These are phyloP conservation scores for rat (Rattus norvegicus) DNA, from an alignment of 2,113 vertebrate genomes.

Conservation along the genomic window DNA sequence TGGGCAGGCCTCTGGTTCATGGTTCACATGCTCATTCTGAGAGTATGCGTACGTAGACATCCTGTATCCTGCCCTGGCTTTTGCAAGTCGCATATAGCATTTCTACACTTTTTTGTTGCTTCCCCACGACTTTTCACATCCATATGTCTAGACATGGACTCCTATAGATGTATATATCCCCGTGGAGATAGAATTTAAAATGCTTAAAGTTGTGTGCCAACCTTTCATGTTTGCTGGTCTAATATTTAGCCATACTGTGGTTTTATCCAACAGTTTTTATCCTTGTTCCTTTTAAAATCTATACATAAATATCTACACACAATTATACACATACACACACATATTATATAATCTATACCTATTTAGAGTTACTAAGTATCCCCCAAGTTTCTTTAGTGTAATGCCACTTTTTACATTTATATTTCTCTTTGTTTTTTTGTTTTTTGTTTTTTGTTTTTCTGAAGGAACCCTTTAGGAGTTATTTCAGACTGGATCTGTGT, in stretches of 20 bases:
- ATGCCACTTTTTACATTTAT: neutral
- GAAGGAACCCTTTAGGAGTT: conserved; percentile 12
- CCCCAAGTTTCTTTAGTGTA: neutral
- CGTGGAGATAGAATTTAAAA: neutral
- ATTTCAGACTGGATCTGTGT: conserved; percentile 36
- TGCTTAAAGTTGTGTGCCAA: neutral
- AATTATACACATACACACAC: too few species aligned
- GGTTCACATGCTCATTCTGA: neutral
- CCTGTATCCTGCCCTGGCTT: neutral
- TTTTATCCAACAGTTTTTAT: neutral
- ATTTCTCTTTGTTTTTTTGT: neutral
- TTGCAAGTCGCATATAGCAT: neutral
- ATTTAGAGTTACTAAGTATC: neutral
- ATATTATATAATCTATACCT: neutral
- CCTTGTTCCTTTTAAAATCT: neutral
- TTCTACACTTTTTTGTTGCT: neutral
- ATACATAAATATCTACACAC: neutral
- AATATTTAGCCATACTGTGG: neutral
- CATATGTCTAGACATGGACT: neutral
- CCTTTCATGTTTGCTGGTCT: neutral
- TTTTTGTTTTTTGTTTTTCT: neutral
- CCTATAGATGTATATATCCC: neutral
- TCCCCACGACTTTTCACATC: neutral
- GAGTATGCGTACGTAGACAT: neutral
- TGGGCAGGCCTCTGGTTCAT: neutral